Percentiles rank a stretch among this genome's conserved stretches.
Conservation (phyloP, 2,113 vertebrate genomes). For the Boulengeromyrus knoepffleri region DNA sequence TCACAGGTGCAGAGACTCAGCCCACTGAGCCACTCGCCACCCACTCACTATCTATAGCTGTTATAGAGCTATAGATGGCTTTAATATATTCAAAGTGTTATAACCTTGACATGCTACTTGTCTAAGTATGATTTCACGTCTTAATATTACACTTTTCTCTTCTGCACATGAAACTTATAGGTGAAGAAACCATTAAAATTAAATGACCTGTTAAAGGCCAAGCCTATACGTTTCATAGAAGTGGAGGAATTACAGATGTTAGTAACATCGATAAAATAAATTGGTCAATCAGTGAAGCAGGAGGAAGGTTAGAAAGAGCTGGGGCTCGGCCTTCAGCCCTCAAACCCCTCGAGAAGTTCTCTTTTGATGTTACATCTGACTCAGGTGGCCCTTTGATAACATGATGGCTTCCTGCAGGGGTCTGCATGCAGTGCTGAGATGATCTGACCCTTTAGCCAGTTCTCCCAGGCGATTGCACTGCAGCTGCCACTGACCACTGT, state of each 20-base stretch:
- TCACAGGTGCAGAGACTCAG: background rate
- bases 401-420: background rate
- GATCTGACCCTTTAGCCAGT: background rate
- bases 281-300: background rate
- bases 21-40: too few relatives aligned
- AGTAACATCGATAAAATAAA: background rate
- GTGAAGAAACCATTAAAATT: background rate
- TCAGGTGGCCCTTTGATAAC: background rate
- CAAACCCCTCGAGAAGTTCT: background rate
- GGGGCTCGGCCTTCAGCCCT: background rate
- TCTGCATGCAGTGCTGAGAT: background rate
- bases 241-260: background rate
- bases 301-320: background rate
- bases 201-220: background rate
- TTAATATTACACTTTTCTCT: background rate
- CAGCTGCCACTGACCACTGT: background rate
- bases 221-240: background rate
- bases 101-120: background rate
- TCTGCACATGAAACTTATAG: background rate
- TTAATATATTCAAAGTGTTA: background rate
- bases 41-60: background rate
- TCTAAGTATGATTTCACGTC: background rate
- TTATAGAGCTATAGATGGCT: background rate
- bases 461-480: background rate
- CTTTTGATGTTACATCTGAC: background rate